A percentile compares a stretch with the other conserved stretches of the same genome.
Conservation (phyloP, 2,888 invertebrate genomes). For the Andrena marginata region DNA sequence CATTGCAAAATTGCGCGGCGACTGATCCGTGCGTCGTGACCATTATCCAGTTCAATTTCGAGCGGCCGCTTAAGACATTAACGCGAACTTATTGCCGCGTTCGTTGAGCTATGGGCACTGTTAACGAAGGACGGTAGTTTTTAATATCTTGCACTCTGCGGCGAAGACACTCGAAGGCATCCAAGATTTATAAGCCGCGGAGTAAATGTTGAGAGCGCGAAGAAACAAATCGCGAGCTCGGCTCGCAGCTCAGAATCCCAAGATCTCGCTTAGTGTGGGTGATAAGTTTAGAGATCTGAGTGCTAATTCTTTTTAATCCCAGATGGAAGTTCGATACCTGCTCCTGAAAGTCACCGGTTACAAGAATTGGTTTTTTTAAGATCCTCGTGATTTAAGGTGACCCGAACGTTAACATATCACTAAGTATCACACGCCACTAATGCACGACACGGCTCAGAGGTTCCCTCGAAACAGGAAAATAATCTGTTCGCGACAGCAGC, state of each 20-base stretch:
- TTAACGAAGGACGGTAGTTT: slow-evolving; percentile 9
- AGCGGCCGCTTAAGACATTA: slow-evolving; percentile 2
- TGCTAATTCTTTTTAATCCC: background rate
- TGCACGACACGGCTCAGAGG: too few relatives aligned
- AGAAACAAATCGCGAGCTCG: background rate
- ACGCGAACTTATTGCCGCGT: slow-evolving; percentile 4
- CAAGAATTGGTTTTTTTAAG: too few relatives aligned
- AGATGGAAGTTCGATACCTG: too few relatives aligned
- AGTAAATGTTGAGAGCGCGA: background rate
- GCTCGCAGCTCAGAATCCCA: background rate
- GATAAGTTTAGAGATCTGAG: background rate
- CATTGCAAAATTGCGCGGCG: slow-evolving; percentile 33
- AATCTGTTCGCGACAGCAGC: slow-evolving; percentile 11
- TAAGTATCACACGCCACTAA: background rate
- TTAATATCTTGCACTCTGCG: background rate
- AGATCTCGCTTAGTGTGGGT: background rate
- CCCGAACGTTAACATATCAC: too few relatives aligned
- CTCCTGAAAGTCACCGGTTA: too few relatives aligned
- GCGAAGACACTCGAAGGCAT: background rate
- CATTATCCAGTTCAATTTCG: slow-evolving; percentile 20
- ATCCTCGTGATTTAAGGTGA: too few relatives aligned
- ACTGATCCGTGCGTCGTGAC: slow-evolving; percentile 27
- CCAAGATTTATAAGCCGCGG: background rate
- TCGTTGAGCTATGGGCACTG: background rate
- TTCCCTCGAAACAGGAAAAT: background rate